Conservation (phyloP, 2,888 invertebrate genomes). For the Tenthredo scrophulariae region DNA sequence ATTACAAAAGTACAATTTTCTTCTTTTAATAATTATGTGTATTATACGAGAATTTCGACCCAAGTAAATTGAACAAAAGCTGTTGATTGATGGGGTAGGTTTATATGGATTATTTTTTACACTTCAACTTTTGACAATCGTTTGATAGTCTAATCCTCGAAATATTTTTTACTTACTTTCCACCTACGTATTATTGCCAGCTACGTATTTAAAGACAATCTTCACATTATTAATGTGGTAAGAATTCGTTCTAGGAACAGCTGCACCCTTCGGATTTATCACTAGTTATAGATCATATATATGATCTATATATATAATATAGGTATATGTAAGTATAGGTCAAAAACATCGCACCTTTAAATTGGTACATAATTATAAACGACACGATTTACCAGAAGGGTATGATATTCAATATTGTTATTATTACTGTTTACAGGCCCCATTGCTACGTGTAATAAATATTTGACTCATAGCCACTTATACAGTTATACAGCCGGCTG, state of each 20-base stretch:
- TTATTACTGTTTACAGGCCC: conserved; percentile 16
- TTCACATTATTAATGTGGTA: not conserved
- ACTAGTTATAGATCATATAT: not conserved
- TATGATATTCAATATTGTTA: conserved; percentile 4
- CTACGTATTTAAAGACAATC: not conserved
- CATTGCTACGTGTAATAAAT: not conserved
- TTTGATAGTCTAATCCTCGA: not conserved
- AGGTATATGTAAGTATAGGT: not conserved
- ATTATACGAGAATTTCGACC: not conserved
- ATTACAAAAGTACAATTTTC: conserved; percentile 47
- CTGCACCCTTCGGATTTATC: conserved; percentile 11
- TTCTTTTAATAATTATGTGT: not conserved
- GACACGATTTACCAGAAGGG: conserved; percentile 34
- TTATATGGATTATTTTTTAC: not conserved
- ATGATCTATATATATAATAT: not conserved
- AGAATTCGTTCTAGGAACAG: conserved; percentile 15
- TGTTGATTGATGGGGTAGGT: not conserved
- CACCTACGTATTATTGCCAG: conserved; percentile 4
- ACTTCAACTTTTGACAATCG: not conserved
- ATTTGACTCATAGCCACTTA: not conserved
- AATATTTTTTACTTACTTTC: not conserved
- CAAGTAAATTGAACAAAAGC: conserved; percentile 11
- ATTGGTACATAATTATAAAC: conserved; percentile 18
- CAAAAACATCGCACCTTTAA: not conserved
- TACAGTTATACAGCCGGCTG: not conserved